phyloP scores from a whole-genome alignment of 2,888 invertebrate genomes.

The Cantharis lateralis region DNA sequence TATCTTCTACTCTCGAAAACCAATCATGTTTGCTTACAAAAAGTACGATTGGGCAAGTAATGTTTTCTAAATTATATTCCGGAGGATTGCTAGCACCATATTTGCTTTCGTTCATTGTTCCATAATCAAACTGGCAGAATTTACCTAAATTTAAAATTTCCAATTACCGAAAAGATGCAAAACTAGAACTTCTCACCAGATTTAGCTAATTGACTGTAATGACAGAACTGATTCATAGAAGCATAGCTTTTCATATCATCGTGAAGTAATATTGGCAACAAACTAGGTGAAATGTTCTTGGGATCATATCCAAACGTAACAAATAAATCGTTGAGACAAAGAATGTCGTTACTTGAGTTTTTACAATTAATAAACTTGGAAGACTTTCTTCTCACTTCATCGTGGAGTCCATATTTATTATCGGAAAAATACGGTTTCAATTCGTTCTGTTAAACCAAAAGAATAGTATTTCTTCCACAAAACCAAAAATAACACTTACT shows the following conservation, averaged over 20 bases:
- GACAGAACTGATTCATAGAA: background rate
- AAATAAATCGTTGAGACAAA: background rate
- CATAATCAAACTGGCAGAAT: background rate
- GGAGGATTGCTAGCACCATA: background rate
- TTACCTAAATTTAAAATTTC: background rate
- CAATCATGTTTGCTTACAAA: background rate
- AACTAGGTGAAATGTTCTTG: background rate
- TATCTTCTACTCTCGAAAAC: background rate
- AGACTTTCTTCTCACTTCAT: background rate
- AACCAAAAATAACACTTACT: background rate
- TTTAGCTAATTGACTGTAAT: background rate
- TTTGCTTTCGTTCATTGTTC: background rate
- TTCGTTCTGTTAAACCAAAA: background rate
- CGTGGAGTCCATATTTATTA: background rate
- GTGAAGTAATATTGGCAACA: background rate
- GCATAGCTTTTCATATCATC: background rate
- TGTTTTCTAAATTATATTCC: background rate
- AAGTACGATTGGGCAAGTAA: background rate
- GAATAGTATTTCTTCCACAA: background rate
- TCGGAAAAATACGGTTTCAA: background rate
- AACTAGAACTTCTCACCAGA: background rate
- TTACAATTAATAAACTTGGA: background rate
- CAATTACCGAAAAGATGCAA: background rate
- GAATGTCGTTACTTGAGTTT: background rate
- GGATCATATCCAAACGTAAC: background rate